phyloP scores from a whole-genome alignment of 2,888 invertebrate species.

The Fissipunctia ypsillon region DNA sequence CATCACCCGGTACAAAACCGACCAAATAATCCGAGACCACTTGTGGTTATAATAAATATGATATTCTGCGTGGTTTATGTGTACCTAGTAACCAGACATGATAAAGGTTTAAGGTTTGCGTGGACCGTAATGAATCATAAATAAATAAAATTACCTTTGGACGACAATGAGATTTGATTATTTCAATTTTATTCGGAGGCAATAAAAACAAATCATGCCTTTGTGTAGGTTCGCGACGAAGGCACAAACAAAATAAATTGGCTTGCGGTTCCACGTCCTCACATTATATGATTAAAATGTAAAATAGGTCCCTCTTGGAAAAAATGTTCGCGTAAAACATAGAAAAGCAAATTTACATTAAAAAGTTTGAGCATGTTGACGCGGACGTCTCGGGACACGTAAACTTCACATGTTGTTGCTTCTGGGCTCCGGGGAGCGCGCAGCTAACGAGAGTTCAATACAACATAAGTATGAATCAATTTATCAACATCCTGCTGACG shows the following conservation, averaged over 20 bases:
- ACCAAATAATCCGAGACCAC: constrained; percentile 75
- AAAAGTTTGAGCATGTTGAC: constrained; percentile 46
- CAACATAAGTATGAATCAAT: constrained; percentile 69
- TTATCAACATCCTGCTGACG: constrained; percentile 68
- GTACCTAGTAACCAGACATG: constrained; percentile 68
- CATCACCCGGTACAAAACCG: constrained; percentile 79
- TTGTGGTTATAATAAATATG: constrained; percentile 74
- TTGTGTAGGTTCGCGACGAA: constrained; percentile 51
- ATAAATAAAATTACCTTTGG: constrained; percentile 61
- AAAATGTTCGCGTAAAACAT: constrained; percentile 49
- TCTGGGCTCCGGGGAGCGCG: constrained; percentile 11
- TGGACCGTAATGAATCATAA: constrained; percentile 62
- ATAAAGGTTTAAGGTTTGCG: constrained; percentile 61
- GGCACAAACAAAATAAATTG: constrained; percentile 56
- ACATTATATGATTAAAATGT: constrained; percentile 56
- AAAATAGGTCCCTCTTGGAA: constrained; percentile 44
- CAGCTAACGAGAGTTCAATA: constrained; percentile 71
- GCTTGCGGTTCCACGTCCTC: constrained; percentile 35
- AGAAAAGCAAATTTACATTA: constrained; percentile 47
- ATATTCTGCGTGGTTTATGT: constrained; percentile 73
- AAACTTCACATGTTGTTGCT: constrained; percentile 59
- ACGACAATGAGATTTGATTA: constrained; percentile 63
- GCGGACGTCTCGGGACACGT: constrained; percentile 32
- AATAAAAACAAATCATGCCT: constrained; percentile 62
- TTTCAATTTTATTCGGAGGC: constrained; percentile 54